Conservation (phyloP, 2,888 invertebrate species). For the Oxyteleia sp. region DNA sequence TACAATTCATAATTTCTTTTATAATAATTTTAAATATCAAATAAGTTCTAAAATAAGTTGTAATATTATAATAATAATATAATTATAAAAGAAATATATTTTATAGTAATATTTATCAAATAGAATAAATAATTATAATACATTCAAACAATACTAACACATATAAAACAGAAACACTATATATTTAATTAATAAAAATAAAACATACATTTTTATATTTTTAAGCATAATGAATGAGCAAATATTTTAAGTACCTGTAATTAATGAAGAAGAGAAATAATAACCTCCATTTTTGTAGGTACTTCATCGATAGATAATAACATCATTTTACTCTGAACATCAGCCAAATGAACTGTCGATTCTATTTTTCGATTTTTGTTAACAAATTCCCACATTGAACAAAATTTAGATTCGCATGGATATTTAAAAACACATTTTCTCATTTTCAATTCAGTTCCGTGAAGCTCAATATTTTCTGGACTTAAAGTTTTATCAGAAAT, state of each 20-base stretch:
- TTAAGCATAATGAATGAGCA: not conserved
- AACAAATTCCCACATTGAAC: not conserved
- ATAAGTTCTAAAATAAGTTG: no score
- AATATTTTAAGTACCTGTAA: not conserved
- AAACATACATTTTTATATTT: no score
- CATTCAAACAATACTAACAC: no score
- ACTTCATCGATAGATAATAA: not conserved
- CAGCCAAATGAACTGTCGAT: not conserved
- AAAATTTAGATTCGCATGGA: not conserved
- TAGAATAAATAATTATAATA: no score
- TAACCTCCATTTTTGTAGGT: not conserved
- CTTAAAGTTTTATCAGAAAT: not conserved
- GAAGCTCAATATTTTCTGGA: not conserved
- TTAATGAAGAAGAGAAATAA: not conserved
- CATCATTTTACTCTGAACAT: not conserved
- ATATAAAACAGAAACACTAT: no score
- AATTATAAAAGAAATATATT: no score
- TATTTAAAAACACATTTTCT: not conserved
- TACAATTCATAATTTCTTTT: no score
- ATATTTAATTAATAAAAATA: no score
- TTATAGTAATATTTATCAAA: no score
- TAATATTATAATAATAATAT: no score
- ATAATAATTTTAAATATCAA: no score
- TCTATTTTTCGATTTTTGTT: not conserved
- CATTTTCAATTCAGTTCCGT: not conserved